Conservation (phyloP, 2,888 invertebrate genomes). For the Teleogryllus oceanicus region DNA sequence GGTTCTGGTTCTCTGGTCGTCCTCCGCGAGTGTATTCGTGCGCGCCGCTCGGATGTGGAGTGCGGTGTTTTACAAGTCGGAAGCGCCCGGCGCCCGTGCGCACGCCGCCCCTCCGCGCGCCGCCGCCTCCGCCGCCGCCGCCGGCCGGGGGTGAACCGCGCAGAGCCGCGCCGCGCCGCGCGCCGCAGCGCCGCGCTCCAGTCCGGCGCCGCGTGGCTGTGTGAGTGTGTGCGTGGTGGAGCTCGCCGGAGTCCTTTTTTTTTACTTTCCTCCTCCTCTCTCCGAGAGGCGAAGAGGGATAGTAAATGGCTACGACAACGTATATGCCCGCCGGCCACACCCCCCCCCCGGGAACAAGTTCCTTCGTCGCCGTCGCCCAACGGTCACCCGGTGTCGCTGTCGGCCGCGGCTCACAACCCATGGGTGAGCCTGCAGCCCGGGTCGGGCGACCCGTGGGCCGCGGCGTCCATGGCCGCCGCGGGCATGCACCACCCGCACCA, state of each 20-base stretch:
- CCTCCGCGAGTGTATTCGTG: constrained; percentile 33
- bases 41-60: constrained; percentile 30
- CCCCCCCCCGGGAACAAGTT: too few relatives aligned
- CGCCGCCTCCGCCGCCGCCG: constrained; percentile 27
- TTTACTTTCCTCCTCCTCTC: constrained; percentile 25
- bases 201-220: not conserved
- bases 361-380: constrained; percentile 66
- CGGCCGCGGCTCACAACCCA: constrained; percentile 60
- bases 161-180: constrained; percentile 29
- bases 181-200: constrained; percentile 11
- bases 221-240: constrained; percentile 31
- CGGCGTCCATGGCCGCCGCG: constrained; percentile 64
- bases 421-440: constrained; percentile 79
- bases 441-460: constrained; percentile 56
- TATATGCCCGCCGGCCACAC: too few relatives aligned
- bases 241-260: constrained; percentile 28
- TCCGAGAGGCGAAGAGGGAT: constrained; percentile 12
- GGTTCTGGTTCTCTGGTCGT: constrained; percentile 43
- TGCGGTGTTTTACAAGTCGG: constrained; percentile 30
- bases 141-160: constrained; percentile 36
- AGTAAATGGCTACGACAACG: constrained; percentile 85
- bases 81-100: constrained; percentile 32
- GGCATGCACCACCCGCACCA: constrained; percentile 67
- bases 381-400: constrained; percentile 56
- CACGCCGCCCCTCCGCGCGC: constrained; percentile 30